phyloP scores from a whole-genome alignment of 2,113 vertebrate species.

The Xyrauchen texanus region DNA sequence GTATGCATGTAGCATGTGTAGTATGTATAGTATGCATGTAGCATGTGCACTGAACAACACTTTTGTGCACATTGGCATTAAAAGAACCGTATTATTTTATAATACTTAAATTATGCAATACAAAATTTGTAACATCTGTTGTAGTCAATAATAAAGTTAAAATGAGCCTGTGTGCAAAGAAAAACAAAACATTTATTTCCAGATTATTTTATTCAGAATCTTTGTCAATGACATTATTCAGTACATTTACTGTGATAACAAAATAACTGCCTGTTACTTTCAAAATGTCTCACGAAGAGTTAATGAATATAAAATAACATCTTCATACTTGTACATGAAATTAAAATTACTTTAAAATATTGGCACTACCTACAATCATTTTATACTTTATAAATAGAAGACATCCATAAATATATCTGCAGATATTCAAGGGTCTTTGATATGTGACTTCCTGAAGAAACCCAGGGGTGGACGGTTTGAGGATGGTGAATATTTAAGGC shows the following conservation, averaged over 20 bases:
- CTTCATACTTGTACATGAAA: slow-evolving; percentile 57
- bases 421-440: slow-evolving; percentile 52
- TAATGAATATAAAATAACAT: slow-evolving; percentile 71
- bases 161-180: too few species aligned
- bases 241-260: slow-evolving; percentile 59
- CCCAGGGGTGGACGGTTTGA: slow-evolving; percentile 30
- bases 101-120: background rate
- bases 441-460: slow-evolving; percentile 52
- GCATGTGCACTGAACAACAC: too few species aligned
- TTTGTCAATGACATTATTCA: slow-evolving; percentile 59
- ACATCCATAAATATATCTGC: slow-evolving; percentile 66
- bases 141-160: background rate
- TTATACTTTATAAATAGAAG: slow-evolving; percentile 70
- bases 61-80: too few species aligned
- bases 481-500: slow-evolving; percentile 71
- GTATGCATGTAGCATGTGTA: too few species aligned
- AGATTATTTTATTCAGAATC: slow-evolving; percentile 74
- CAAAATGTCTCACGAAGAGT: slow-evolving; percentile 49
- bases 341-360: slow-evolving; percentile 69
- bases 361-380: slow-evolving; percentile 64
- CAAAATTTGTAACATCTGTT: too few species aligned
- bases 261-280: slow-evolving; percentile 59
- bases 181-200: slow-evolving; percentile 49
- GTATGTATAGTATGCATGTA: too few species aligned
- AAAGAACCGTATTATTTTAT: background rate